phyloP scores from a whole-genome alignment of 1,140 invertebrate genomes.

The Pogonus chalceus region DNA sequence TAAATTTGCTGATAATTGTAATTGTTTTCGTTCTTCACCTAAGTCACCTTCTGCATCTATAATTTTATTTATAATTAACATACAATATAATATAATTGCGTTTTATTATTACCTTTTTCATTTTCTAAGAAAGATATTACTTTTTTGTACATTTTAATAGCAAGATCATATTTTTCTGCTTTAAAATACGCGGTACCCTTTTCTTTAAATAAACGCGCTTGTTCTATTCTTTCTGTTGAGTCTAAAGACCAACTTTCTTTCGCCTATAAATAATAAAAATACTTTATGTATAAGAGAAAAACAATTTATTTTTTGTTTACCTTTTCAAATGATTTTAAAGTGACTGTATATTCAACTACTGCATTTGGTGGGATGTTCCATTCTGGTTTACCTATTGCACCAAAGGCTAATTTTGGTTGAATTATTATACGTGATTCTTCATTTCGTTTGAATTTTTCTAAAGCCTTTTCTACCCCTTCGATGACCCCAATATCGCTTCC shows the following conservation, averaged over 20 bases:
- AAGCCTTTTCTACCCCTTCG: slow-evolving; percentile 73
- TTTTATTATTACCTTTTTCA: slow-evolving; percentile 24
- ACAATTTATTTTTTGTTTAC: slow-evolving; percentile 36
- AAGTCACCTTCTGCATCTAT: slow-evolving; percentile 37
- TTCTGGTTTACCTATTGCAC: slow-evolving; percentile 53
- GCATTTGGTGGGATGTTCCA: slow-evolving; percentile 73
- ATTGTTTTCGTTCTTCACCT: slow-evolving; percentile 44
- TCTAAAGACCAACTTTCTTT: slow-evolving; percentile 77
- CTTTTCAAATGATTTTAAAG: slow-evolving; percentile 76
- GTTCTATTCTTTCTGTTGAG: slow-evolving; percentile 64
- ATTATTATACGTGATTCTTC: slow-evolving; percentile 73
- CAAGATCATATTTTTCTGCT: slow-evolving; percentile 60
- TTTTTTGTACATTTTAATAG: slow-evolving; percentile 83
- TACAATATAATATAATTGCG: slow-evolving; percentile 6
- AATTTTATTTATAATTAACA: slow-evolving; percentile 8
- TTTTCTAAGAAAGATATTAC: slow-evolving; percentile 37
- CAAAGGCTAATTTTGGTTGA: slow-evolving; percentile 75
- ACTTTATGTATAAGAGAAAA: slow-evolving; percentile 4
- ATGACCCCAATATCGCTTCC: slow-evolving; percentile 64
- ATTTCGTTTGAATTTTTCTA: slow-evolving; percentile 71
- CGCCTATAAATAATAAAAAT: slow-evolving; percentile 34
- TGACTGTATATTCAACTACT: slow-evolving; percentile 70
- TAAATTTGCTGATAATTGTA: slow-evolving; percentile 64
- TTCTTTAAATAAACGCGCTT: slow-evolving; percentile 74
- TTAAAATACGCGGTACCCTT: slow-evolving; percentile 91